These are phyloP conservation scores for Hoplodrina blanda DNA, from an alignment of 2,888 invertebrate genomes.

Conservation along the genomic window DNA sequence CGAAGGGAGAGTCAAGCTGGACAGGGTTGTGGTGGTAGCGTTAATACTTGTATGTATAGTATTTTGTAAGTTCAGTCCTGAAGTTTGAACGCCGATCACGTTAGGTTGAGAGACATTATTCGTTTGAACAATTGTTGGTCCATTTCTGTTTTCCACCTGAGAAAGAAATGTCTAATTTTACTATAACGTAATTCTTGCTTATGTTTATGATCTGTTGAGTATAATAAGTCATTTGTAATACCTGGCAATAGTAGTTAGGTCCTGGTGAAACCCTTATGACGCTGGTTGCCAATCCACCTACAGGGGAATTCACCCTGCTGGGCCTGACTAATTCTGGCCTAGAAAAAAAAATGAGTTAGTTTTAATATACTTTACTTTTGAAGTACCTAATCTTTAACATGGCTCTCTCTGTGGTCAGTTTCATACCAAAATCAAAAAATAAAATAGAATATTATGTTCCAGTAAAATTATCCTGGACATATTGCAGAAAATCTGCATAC, in stretches of 20 bases:
- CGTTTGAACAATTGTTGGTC: constrained; percentile 78
- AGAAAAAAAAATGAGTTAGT: constrained; percentile 43
- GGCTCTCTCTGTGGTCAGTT: no score
- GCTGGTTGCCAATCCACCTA: constrained; percentile 92
- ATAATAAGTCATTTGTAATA: constrained; percentile 55
- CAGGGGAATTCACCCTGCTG: constrained; percentile 86
- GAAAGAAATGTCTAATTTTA: constrained; percentile 43
- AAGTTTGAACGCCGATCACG: constrained; percentile 78
- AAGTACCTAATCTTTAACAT: no score
- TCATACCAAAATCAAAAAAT: no score
- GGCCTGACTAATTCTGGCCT: constrained; percentile 94
- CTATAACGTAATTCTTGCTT: constrained; percentile 13
- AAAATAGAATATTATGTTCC: no score
- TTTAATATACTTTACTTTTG: neutral
- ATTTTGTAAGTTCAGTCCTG: constrained; percentile 74
- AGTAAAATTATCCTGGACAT: no score
- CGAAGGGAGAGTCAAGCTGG: constrained; percentile 77
- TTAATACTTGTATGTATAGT: constrained; percentile 72
- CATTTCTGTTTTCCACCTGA: constrained; percentile 86
- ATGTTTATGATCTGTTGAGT: neutral
- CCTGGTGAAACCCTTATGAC: constrained; percentile 96
- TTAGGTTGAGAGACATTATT: constrained; percentile 75
- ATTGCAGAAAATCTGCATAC: no score
- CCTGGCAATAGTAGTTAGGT: constrained; percentile 89
- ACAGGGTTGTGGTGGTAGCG: constrained; percentile 76